These are phyloP conservation scores for Gambusia affinis DNA, from an alignment of 2,113 vertebrate genomes.

Conservation along the genomic window DNA sequence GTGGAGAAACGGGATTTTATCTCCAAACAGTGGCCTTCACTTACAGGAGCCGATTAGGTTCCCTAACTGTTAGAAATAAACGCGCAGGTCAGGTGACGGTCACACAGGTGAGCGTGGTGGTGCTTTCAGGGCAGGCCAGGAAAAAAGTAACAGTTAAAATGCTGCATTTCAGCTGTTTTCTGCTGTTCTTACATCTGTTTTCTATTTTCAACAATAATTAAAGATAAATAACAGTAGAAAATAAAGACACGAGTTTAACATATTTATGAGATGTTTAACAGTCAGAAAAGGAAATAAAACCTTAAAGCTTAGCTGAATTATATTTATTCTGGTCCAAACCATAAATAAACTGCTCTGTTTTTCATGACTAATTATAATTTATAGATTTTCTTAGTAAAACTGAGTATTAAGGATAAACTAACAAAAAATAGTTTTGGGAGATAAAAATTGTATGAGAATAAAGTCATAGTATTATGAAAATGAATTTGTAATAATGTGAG, in stretches of 20 bases:
- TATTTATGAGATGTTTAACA: background rate
- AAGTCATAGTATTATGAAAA: too few species aligned
- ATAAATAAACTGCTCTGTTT: too few species aligned
- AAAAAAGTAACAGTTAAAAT: background rate
- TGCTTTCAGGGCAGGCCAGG: conserved; percentile 33
- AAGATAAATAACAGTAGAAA: background rate
- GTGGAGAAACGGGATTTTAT: background rate
- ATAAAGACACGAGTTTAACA: background rate
- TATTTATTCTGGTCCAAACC: too few species aligned
- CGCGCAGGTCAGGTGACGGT: conserved; percentile 69
- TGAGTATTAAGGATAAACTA: too few species aligned
- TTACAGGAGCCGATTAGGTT: conserved; percentile 27
- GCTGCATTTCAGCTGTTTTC: background rate
- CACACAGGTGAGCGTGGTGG: conserved; percentile 56
- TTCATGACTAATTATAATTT: too few species aligned
- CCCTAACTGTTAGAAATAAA: background rate
- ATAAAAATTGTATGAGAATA: too few species aligned
- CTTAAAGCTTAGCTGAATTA: background rate
- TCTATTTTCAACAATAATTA: background rate
- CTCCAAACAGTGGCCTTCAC: conserved; percentile 22
- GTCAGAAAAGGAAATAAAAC: background rate
- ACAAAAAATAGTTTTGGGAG: too few species aligned
- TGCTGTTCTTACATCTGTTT: background rate
- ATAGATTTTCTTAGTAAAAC: too few species aligned
- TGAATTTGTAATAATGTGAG: too few species aligned